Conservation (phyloP, 2,888 invertebrate species). For the Smittia aterrima region DNA sequence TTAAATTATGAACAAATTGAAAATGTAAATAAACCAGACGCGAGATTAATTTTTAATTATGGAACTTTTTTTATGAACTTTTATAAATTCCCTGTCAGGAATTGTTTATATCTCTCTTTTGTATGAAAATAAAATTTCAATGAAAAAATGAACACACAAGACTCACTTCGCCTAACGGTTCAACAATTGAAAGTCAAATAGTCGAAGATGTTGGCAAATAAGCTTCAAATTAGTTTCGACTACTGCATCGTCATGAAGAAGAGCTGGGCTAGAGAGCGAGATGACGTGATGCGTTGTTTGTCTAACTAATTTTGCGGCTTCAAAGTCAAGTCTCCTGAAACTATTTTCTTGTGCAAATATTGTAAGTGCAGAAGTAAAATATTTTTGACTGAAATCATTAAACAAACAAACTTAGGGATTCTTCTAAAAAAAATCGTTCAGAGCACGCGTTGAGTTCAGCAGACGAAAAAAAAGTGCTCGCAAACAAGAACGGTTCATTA, state of each 20-base stretch:
- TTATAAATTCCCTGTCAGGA: neutral
- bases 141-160: constrained; percentile 14
- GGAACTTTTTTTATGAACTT: neutral
- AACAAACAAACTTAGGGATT: no score
- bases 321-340: no score
- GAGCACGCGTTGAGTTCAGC: no score
- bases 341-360: no score
- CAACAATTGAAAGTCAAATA: neutral
- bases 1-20: neutral
- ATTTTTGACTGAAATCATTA: no score
- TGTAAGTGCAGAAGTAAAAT: no score
- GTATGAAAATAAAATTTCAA: neutral
- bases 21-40: neutral
- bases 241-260: constrained; percentile 1
- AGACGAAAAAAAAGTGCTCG: no score
- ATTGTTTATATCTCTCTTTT: constrained; percentile 12
- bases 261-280: no score
- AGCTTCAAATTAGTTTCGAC: neutral
- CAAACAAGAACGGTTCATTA: constrained; percentile 17
- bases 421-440: no score
- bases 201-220: neutral
- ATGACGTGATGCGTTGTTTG: neutral
- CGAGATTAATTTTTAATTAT: neutral
- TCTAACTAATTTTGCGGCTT: neutral
- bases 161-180: neutral